Evolutionary conservation across 2,797 vertebrate species (phyloP).

Genomic region (Mormyrus hasselquistii): DNA sequence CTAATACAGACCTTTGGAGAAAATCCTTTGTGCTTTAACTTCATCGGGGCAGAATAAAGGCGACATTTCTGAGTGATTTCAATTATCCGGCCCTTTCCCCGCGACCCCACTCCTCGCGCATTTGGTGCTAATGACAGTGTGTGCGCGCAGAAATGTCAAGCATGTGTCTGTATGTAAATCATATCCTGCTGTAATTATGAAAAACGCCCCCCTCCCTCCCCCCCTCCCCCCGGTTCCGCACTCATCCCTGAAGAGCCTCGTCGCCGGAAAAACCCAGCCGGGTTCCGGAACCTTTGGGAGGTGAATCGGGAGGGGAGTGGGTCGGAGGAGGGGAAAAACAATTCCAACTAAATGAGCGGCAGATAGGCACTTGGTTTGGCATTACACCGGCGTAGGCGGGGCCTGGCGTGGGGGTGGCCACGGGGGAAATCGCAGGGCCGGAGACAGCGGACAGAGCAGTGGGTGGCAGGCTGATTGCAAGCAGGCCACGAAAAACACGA

Average conservation of each 20-base stretch:
- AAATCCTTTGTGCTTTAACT: not conserved
- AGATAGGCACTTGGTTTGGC: not conserved
- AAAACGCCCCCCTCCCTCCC: slow-evolving; percentile 37
- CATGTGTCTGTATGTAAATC: slow-evolving; percentile 46
- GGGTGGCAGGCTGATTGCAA: not conserved
- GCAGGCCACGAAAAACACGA: not conserved
- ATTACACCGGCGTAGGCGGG: not conserved
- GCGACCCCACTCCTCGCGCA: slow-evolving; percentile 6
- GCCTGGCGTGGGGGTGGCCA: slow-evolving; percentile 38
- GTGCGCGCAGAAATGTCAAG: slow-evolving; percentile 52
- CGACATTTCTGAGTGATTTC: slow-evolving; percentile 24
- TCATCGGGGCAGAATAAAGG: slow-evolving; percentile 12
- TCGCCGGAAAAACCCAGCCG: slow-evolving; percentile 35
- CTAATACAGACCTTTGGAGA: not conserved
- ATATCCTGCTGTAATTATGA: slow-evolving; percentile 49
- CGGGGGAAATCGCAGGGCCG: slow-evolving; percentile 44
- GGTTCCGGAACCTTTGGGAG: not conserved
- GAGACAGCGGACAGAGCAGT: not conserved
- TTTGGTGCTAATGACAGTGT: slow-evolving; percentile 28
- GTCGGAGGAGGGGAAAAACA: not conserved
- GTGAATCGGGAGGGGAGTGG: slow-evolving; percentile 20
- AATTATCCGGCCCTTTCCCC: slow-evolving; percentile 23
- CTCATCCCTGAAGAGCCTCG: slow-evolving; percentile 35
- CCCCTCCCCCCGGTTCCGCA: slow-evolving; percentile 15
- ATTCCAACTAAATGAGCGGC: not conserved